These are phyloP conservation scores for roundworm (Caenorhabditis elegans) DNA, from an alignment of 1,140 invertebrate genomes.

Conservation along the genomic window WBcel235 BX284605.5:1485001-1485500, in stretches of 20 bases:
- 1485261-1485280: too few species aligned
- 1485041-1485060: not conserved
- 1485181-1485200: conserved; percentile 11
- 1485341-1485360: too few species aligned
- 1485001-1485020: too few species aligned
- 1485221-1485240: too few species aligned
- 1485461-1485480: not conserved
- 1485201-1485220: conserved; percentile 3
- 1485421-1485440: not conserved
- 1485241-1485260: too few species aligned
- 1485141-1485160: conserved; percentile 11
- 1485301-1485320: too few species aligned
- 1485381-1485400: conserved; percentile 19
- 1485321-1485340: too few species aligned
- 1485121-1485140: conserved; percentile 8
- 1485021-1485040: not conserved
- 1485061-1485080: not conserved
- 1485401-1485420: conserved; percentile 11
- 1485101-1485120: not conserved
- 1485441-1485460: conserved; percentile 4
- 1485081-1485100: conserved; percentile 3
- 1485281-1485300: too few species aligned
- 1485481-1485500: not conserved
- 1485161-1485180: conserved; percentile 21
- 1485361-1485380: not conserved